Base-by-base conservation (phyloP, 2,888 invertebrate genomes). In the Cerceris rybyensis region DNA sequence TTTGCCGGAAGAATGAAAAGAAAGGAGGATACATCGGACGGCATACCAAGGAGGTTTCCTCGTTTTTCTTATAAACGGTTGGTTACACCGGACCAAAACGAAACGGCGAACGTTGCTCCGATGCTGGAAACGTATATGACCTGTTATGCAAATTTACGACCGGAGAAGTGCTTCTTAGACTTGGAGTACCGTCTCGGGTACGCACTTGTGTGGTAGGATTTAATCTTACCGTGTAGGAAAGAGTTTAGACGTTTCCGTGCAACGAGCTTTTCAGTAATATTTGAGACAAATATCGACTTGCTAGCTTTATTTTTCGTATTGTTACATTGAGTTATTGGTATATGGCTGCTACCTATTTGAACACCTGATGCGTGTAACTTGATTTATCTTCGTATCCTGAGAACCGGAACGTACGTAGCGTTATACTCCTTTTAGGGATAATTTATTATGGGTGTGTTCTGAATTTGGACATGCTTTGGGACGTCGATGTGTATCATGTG, bases 91-190 rank as follows among this genome's bases (percentile, higher is more conserved):
- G 42, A 28, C 59, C 68, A 66, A 66, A 80, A 67, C 68, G 75
- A 68, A 69, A 71, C 75, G 75, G 61, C 68, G 74, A 67, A 28
- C 74, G 69, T 49, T 59, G 50, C 74, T 46, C 50, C 70, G 58
- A 17, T 46, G 54, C 17, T 16, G 43, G 59, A 49, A 71, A 78
- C 58, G 67, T 71, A 58, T 69, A 70, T 77, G 78, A 78, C 81
- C 81, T 78, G 81, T 82, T 82, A 81, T 81, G 81, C 28, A 81
- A 81, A 82, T 81, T 75, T 64, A 58, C 49, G 59, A 63, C 55
- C 65, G 57, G 59, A 55, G 69, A 63, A 50, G 55, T 54, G 63
- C 70, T 50, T 49, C 71, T 78, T 59, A 67, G 71, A 55, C 67
- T 59, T 71, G 41, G 60, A 68, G 71, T 39, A 61, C 17, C 63